These are phyloP conservation scores for Escarpia spicata DNA, from an alignment of 2,888 invertebrate species.

Conservation along the genomic window DNA sequence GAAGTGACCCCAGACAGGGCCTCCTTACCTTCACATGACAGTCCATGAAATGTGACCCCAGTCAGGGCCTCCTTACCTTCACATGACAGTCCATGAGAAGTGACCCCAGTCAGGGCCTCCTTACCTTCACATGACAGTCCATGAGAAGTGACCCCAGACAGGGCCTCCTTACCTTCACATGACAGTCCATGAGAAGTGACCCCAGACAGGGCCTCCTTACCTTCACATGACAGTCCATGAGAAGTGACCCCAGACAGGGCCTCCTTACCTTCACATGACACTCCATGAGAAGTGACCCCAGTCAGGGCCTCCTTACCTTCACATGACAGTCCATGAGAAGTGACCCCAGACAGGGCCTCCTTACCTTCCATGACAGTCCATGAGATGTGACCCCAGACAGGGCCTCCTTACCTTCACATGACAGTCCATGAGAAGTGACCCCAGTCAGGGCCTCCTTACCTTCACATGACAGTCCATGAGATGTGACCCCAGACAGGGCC, in stretches of 20 bases:
- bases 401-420: constrained; percentile 31
- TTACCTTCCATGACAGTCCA: constrained; percentile 69
- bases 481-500: constrained; percentile 81
- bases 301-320: constrained; percentile 24
- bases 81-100: constrained; percentile 60
- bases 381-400: constrained; percentile 79
- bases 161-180: constrained; percentile 79
- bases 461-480: constrained; percentile 33
- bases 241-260: constrained; percentile 86
- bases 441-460: constrained; percentile 89
- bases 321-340: constrained; percentile 61
- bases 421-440: constrained; percentile 72
- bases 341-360: constrained; percentile 90
- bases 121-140: constrained; percentile 64
- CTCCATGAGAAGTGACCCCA: constrained; percentile 79
- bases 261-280: constrained; percentile 74
- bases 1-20: constrained; percentile 81
- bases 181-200: constrained; percentile 72
- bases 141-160: constrained; percentile 81
- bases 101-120: constrained; percentile 90
- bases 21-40: constrained; percentile 32
- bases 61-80: constrained; percentile 83
- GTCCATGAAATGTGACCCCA: constrained; percentile 76
- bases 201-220: constrained; percentile 83
- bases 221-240: constrained; percentile 32